Evolutionary conservation across 37 sponge, comb jelly and placozoan genomes (phyloP).

Genomic region (Tethya wilhelma): DNA sequence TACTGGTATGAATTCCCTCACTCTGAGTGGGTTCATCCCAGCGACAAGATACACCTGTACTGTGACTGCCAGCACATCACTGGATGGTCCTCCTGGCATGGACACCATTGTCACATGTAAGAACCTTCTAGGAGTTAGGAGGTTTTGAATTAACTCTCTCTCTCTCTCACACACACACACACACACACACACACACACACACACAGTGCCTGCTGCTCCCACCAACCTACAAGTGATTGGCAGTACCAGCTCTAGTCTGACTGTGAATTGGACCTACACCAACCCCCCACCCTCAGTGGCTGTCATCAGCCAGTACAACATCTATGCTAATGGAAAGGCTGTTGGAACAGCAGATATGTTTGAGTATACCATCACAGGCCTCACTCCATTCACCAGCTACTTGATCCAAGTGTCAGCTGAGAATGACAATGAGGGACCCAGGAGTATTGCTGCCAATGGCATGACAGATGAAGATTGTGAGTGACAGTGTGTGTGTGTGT

Average conservation of each 20-base stretch:
- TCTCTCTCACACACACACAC: too few relatives aligned
- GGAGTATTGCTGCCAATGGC: not conserved
- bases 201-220: not conserved
- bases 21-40: not conserved
- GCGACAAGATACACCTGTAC: constrained; percentile 4
- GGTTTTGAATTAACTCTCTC: too few relatives aligned
- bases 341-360: not conserved
- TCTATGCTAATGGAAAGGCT: not conserved
- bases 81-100: not conserved
- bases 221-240: not conserved
- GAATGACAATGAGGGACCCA: not conserved
- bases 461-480: not conserved
- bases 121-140: too few relatives aligned
- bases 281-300: not conserved
- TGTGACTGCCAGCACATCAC: not conserved
- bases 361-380: not conserved
- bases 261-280: not conserved
- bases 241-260: not conserved
- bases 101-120: too few relatives aligned
- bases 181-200: too few relatives aligned
- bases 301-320: not conserved
- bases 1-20: too few relatives aligned
- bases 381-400: constrained; percentile 22
- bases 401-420: not conserved
- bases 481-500: constrained; percentile 10